A percentile compares a stretch with the other conserved stretches of the same genome.
Conservation (phyloP, 2,797 vertebrate genomes). For the Hipposideros larvatus region DNA sequence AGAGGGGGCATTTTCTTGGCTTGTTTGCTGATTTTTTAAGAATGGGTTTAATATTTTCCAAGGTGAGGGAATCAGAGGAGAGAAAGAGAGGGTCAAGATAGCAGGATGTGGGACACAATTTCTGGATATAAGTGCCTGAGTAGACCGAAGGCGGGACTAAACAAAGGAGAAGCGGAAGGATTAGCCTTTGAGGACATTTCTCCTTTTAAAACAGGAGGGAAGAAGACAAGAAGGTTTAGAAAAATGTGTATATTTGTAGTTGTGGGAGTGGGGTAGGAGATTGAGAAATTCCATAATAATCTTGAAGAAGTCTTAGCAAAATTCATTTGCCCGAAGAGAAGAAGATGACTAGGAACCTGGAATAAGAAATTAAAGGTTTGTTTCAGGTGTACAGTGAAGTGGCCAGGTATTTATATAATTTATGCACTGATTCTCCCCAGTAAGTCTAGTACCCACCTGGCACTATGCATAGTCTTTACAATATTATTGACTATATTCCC, state of each 20-base stretch:
- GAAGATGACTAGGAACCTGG: neutral
- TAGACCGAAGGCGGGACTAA: neutral
- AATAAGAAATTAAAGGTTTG: neutral
- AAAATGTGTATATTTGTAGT: neutral
- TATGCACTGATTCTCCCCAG: too few species aligned
- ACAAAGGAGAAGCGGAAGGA: neutral
- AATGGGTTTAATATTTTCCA: conserved; percentile 27
- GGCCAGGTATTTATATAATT: too few species aligned
- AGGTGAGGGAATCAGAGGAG: neutral
- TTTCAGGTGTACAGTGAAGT: too few species aligned
- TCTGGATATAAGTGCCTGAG: neutral
- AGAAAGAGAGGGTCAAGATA: neutral
- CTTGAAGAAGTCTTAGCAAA: neutral
- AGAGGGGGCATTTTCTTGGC: neutral
- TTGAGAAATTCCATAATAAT: conserved; percentile 8
- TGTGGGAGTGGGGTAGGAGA: neutral
- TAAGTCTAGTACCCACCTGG: too few species aligned
- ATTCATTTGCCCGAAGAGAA: neutral
- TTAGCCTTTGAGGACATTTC: neutral
- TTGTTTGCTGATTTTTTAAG: neutral
- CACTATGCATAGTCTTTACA: too few species aligned
- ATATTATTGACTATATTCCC: too few species aligned
- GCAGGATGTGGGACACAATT: neutral
- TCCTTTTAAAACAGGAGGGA: neutral
- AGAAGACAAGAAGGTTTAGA: neutral